A percentile compares a stretch with the other conserved stretches of the same genome.
phyloP scores from a whole-genome alignment of 2,113 vertebrate species.

The Numida meleagris region DNA sequence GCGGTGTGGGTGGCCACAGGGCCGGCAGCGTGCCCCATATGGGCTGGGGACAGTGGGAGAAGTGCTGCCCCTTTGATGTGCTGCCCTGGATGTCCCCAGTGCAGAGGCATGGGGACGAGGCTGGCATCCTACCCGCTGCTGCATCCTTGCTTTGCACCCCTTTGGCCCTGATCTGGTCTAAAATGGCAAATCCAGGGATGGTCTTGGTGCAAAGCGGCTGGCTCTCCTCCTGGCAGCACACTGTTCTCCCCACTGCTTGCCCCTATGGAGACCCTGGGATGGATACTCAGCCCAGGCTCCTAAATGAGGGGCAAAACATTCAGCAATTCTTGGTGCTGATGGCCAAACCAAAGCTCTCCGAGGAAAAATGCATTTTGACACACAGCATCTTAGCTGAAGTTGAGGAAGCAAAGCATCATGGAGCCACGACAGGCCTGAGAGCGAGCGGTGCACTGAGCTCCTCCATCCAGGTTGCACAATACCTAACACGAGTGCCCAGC shows the following conservation, averaged over 20 bases:
- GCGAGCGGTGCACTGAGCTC: not conserved
- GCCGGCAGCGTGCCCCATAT: not conserved
- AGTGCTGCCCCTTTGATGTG: not conserved
- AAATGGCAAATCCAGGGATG: not conserved
- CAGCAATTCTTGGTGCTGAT: not conserved
- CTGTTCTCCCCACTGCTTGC: not conserved
- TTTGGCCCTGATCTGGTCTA: not conserved
- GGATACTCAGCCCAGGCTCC: not conserved
- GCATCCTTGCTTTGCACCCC: not conserved
- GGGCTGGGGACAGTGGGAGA: not conserved
- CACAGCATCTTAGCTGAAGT: not conserved
- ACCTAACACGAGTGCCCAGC: not conserved
- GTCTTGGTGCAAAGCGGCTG: not conserved
- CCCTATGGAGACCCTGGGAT: accelerated
- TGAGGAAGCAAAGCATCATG: not conserved
- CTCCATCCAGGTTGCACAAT: constrained; percentile 14
- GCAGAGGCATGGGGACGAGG: not conserved
- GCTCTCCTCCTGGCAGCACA: not conserved
- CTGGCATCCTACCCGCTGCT: accelerated
- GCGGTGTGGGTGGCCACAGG: not conserved
- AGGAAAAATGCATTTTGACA: not conserved
- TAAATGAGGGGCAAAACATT: not conserved
- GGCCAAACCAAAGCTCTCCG: not conserved
- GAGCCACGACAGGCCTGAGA: not conserved
- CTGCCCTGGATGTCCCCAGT: accelerated